Conservation (phyloP, 2,113 vertebrate genomes). For the Tetrao urogallus region DNA sequence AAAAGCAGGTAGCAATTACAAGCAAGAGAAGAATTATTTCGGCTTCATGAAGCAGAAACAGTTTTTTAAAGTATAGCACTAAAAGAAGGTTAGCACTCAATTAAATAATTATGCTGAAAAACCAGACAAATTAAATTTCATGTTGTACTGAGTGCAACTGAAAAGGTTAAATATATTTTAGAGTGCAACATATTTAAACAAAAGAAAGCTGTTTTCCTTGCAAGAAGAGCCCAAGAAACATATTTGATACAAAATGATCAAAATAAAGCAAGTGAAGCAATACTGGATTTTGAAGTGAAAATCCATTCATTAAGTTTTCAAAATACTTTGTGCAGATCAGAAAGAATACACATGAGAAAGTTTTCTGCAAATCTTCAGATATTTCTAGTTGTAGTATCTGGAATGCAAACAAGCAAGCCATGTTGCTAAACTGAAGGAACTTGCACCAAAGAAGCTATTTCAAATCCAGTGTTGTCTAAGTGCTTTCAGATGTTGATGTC, state of each 20-base stretch:
- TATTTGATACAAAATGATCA: not conserved
- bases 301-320: not conserved
- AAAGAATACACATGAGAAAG: not conserved
- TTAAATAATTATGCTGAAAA: slow-evolving; percentile 31
- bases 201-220: not conserved
- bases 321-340: not conserved
- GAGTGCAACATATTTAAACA: not conserved
- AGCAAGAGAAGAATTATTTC: not conserved
- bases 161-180: not conserved
- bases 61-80: not conserved
- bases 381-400: not conserved
- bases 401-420: not conserved
- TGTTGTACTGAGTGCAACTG: not conserved
- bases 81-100: not conserved
- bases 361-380: not conserved
- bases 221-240: not conserved
- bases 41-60: not conserved
- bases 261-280: not conserved
- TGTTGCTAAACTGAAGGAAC: not conserved
- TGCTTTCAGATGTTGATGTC: not conserved
- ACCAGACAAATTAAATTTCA: not conserved
- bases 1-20: not conserved
- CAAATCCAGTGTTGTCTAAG: not conserved
- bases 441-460: not conserved
- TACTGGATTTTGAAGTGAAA: not conserved